Conservation (phyloP, 2,888 invertebrate genomes). For the Eustalomyia histrio region DNA sequence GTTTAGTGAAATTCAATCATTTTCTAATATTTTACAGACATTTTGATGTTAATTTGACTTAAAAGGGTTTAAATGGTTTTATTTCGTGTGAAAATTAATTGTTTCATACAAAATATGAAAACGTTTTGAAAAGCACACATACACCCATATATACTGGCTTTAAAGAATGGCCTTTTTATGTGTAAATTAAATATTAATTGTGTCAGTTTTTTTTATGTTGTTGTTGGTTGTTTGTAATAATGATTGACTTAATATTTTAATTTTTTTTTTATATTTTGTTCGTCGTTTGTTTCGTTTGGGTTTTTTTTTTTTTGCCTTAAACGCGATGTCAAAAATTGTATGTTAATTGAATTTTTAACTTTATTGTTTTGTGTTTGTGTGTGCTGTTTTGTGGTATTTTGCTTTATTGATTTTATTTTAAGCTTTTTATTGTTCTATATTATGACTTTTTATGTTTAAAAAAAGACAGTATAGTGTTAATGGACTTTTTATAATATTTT, state of each 20-base stretch:
- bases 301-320: background rate
- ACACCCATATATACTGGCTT: background rate
- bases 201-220: conserved; percentile 21
- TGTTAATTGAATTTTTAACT: conserved; percentile 1
- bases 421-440: background rate
- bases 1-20: conserved; percentile 27
- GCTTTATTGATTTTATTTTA: conserved; percentile 20
- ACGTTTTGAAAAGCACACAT: background rate
- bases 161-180: background rate
- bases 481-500: background rate
- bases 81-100: conserved; percentile 48
- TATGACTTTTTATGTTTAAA: background rate
- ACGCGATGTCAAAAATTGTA: background rate
- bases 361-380: background rate
- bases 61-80: conserved; percentile 61
- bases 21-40: background rate
- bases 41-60: conserved; percentile 71
- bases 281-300: background rate
- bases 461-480: background rate
- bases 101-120: background rate
- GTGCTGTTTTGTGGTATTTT: background rate
- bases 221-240: conserved; percentile 20
- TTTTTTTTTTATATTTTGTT: conserved; percentile 10
- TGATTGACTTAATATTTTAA: conserved; percentile 39
- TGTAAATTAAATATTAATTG: conserved; percentile 29